Evolutionary conservation across 2,888 invertebrate species (phyloP).

Genomic region (Chaetogeoica ovagalla): DNA sequence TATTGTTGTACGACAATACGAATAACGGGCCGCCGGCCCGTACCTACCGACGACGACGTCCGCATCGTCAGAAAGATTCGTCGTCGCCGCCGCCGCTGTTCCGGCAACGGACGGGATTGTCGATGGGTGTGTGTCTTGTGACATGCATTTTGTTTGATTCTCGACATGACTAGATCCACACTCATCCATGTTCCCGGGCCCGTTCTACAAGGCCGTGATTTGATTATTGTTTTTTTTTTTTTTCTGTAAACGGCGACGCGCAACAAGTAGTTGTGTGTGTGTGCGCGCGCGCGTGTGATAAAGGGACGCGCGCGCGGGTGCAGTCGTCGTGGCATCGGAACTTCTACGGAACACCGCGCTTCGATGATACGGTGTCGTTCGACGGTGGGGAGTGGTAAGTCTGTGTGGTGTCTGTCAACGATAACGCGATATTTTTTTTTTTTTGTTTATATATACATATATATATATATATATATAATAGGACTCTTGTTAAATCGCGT

Average conservation of each 20-base stretch:
- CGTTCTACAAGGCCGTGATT: constrained; percentile 27
- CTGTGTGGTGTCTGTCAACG: too few relatives aligned
- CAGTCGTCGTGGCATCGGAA: not conserved
- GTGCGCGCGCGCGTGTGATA: not conserved
- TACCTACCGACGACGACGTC: not conserved
- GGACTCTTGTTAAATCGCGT: too few relatives aligned
- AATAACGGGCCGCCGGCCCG: too few relatives aligned
- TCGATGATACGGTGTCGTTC: not conserved
- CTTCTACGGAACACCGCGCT: not conserved
- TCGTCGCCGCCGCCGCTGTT: not conserved
- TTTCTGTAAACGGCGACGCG: not conserved
- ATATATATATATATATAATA: too few relatives aligned
- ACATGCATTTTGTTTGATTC: constrained; percentile 53
- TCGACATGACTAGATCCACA: constrained; percentile 56
- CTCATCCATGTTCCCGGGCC: constrained; percentile 55
- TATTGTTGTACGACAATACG: too few relatives aligned
- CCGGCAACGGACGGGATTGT: constrained; percentile 52
- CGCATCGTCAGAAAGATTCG: not conserved
- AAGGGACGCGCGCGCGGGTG: too few relatives aligned
- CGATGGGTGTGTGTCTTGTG: constrained; percentile 56
- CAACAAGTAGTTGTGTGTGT: constrained; percentile 24
- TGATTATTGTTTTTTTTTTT: too few relatives aligned
- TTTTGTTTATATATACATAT: too few relatives aligned
- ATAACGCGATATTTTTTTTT: too few relatives aligned
- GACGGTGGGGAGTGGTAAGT: too few relatives aligned